These are phyloP conservation scores for Myotis vivesi DNA, from an alignment of 2,797 vertebrate genomes.

Conservation along the genomic window DNA sequence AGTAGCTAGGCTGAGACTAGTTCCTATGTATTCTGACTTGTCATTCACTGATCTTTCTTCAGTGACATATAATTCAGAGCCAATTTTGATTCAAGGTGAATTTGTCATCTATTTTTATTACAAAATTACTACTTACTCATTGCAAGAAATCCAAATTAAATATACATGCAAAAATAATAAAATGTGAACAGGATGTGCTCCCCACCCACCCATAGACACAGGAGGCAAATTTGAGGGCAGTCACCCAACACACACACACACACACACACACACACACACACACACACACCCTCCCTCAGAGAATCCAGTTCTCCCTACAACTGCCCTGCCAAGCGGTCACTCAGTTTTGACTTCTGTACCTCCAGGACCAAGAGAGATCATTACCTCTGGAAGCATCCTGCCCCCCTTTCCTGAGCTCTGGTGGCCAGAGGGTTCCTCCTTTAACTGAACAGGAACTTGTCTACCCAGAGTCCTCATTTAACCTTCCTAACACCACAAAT, in stretches of 20 bases:
- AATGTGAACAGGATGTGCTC: background rate
- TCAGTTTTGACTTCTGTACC: background rate
- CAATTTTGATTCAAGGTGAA: background rate
- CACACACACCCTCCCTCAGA: background rate
- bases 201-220: background rate
- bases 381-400: background rate
- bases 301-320: background rate
- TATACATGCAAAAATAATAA: background rate
- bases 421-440: background rate
- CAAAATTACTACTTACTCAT: background rate
- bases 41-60: background rate
- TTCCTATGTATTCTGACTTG: background rate
- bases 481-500: background rate
- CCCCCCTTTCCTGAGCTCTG: background rate
- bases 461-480: background rate
- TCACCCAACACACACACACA: background rate
- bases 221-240: background rate
- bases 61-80: background rate
- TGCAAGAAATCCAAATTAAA: constrained; percentile 33
- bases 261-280: background rate
- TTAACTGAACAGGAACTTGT: background rate
- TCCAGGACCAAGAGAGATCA: background rate
- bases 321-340: background rate
- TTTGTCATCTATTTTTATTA: constrained; percentile 12
- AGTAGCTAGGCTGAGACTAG: background rate